These are phyloP conservation scores for Drosophila willistoni DNA, from an alignment of 1,140 invertebrate genomes.

Conservation along the genomic window DNA sequence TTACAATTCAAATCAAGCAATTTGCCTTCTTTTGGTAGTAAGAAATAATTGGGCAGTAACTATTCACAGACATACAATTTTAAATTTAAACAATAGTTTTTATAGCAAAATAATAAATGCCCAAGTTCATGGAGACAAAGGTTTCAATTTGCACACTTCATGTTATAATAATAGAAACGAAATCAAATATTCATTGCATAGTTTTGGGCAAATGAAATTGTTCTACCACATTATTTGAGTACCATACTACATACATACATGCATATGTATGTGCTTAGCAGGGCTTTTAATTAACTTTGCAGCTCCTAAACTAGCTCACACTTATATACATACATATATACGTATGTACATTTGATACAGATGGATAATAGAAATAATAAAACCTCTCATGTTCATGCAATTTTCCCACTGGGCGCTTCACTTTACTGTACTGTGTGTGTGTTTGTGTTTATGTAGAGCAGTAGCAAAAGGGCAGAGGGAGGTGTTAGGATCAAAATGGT, in stretches of 20 bases:
- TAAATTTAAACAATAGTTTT: not conserved
- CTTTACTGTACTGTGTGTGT: not conserved
- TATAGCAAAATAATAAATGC: not conserved
- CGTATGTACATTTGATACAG: not conserved
- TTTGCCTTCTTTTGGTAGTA: too few species aligned
- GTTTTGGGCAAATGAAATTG: conserved; percentile 48
- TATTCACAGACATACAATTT: too few species aligned
- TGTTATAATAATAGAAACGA: conserved; percentile 29
- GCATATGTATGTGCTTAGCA: conserved; percentile 14
- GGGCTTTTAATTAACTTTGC: conserved; percentile 53
- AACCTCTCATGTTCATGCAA: conserved; percentile 28
- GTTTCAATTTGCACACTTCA: not conserved
- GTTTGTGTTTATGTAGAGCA: not conserved
- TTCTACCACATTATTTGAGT: conserved; percentile 5
- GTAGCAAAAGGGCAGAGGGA: not conserved
- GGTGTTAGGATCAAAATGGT: not conserved
- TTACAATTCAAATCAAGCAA: not conserved
- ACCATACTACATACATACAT: not conserved
- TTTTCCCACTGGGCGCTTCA: conserved; percentile 30
- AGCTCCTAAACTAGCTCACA: conserved; percentile 41
- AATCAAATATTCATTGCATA: conserved; percentile 54
- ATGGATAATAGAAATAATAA: conserved; percentile 41
- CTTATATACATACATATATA: not conserved
- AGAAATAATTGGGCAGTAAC: too few species aligned
- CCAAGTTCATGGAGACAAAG: not conserved